phyloP scores from a whole-genome alignment of 2,888 invertebrate species.

The Campoletis raptor region DNA sequence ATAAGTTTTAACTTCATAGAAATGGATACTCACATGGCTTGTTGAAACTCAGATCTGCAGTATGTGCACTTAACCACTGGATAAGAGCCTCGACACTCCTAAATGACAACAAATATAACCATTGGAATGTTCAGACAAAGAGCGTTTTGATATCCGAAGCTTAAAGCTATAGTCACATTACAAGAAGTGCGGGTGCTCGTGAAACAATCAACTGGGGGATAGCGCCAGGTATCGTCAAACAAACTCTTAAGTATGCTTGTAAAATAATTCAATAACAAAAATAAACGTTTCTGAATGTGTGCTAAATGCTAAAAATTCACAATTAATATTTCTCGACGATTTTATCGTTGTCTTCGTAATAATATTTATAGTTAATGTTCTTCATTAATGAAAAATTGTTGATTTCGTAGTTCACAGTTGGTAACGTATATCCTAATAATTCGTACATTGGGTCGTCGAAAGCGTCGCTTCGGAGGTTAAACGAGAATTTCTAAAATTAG shows the following conservation, averaged over 20 bases:
- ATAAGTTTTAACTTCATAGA: background rate
- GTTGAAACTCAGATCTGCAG: constrained; percentile 98
- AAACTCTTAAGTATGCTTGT: constrained; percentile 12
- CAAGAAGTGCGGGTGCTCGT: constrained; percentile 12
- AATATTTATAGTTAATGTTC: background rate
- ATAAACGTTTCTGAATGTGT: background rate
- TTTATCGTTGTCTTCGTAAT: background rate
- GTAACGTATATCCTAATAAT: constrained; percentile 14
- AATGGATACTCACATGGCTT: constrained; percentile 91
- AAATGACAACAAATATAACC: constrained; percentile 82
- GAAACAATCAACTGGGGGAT: background rate
- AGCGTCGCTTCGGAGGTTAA: constrained; percentile 59
- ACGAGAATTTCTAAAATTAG: constrained; percentile 65
- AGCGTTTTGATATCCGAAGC: background rate
- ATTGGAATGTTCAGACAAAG: constrained; percentile 48
- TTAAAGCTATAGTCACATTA: background rate
- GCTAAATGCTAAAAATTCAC: background rate
- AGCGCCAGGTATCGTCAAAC: background rate
- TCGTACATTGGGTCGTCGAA: background rate
- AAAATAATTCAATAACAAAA: background rate
- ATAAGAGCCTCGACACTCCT: constrained; percentile 98
- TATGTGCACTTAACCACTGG: constrained; percentile 98
- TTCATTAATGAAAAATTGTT: background rate
- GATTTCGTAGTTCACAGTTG: background rate
- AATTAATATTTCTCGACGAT: background rate